These are phyloP conservation scores for Athalia rosae DNA, from an alignment of 2,888 invertebrate genomes.

Conservation along the genomic window DNA sequence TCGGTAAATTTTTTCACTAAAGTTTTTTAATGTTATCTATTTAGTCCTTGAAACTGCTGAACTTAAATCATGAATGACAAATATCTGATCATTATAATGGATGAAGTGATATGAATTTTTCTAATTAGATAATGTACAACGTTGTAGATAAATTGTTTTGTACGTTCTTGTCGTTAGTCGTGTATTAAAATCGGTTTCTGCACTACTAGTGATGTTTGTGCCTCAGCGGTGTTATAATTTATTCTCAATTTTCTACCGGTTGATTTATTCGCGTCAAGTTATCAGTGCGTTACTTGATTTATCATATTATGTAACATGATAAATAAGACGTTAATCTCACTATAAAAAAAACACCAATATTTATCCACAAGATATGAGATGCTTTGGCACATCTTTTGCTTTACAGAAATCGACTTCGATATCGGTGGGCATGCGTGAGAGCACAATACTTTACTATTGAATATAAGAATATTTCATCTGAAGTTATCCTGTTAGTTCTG, in stretches of 20 bases:
- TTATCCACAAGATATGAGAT: slow-evolving; percentile 21
- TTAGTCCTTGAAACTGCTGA: too few relatives aligned
- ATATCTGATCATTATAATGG: neutral
- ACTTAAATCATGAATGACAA: neutral
- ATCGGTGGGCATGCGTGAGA: slow-evolving; percentile 24
- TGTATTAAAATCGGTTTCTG: neutral
- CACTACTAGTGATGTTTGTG: neutral
- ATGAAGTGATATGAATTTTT: neutral
- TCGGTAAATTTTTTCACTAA: too few relatives aligned
- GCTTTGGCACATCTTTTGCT: slow-evolving; percentile 27
- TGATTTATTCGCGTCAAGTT: neutral
- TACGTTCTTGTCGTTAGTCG: slow-evolving; percentile 19
- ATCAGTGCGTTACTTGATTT: slow-evolving; percentile 9
- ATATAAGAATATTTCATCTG: slow-evolving; percentile 26
- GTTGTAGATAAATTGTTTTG: slow-evolving; percentile 27
- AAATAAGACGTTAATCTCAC: slow-evolving; percentile 22
- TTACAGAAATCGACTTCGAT: slow-evolving; percentile 22
- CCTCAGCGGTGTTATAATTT: neutral
- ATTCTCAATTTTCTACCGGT: neutral
- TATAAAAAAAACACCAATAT: neutral
- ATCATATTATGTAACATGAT: slow-evolving; percentile 8
- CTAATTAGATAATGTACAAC: slow-evolving; percentile 16
- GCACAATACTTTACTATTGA: slow-evolving; percentile 40
- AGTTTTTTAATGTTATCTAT: too few relatives aligned
- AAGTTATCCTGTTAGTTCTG: slow-evolving; percentile 7